phyloP scores from a whole-genome alignment of 2,113 vertebrate species.

The Sisor rabdophorus region DNA sequence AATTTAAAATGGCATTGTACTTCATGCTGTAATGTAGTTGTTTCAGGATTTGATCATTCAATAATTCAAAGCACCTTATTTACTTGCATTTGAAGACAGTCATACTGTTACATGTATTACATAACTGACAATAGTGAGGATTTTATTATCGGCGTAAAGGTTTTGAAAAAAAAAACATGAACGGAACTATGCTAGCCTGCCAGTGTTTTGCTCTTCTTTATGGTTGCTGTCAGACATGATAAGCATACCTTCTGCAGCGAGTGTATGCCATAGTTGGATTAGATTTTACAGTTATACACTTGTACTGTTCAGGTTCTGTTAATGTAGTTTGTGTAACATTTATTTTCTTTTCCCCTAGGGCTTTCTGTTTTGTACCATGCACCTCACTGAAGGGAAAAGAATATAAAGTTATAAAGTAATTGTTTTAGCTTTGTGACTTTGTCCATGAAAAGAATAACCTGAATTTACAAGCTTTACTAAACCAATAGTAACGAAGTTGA shows the following conservation, averaged over 20 bases:
- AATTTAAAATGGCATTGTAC: neutral
- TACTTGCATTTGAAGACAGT: neutral
- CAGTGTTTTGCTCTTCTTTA: slow-evolving; percentile 15
- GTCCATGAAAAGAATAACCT: neutral
- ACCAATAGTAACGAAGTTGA: neutral
- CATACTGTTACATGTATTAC: slow-evolving; percentile 17
- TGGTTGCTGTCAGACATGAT: neutral
- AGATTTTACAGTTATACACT: too few relatives aligned
- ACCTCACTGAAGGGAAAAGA: neutral
- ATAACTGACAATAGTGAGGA: slow-evolving; percentile 1
- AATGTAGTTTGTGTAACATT: neutral
- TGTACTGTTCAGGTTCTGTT: too few relatives aligned
- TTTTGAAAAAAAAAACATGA: slow-evolving; percentile 10
- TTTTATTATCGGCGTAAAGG: slow-evolving; percentile 9
- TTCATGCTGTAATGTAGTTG: neutral
- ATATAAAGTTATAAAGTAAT: neutral
- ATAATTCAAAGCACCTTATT: slow-evolving; percentile 35
- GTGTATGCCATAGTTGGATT: neutral
- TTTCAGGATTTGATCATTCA: neutral
- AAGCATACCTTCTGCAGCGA: neutral
- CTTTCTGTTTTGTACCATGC: too few relatives aligned
- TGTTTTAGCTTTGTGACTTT: neutral
- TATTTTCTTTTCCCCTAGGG: neutral
- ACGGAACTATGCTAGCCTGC: slow-evolving; percentile 16
- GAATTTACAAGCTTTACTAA: neutral